Percentiles rank a stretch among this genome's conserved stretches.
phyloP scores from a whole-genome alignment of 2,797 vertebrate species.

The Lutjanus argentimaculatus region DNA sequence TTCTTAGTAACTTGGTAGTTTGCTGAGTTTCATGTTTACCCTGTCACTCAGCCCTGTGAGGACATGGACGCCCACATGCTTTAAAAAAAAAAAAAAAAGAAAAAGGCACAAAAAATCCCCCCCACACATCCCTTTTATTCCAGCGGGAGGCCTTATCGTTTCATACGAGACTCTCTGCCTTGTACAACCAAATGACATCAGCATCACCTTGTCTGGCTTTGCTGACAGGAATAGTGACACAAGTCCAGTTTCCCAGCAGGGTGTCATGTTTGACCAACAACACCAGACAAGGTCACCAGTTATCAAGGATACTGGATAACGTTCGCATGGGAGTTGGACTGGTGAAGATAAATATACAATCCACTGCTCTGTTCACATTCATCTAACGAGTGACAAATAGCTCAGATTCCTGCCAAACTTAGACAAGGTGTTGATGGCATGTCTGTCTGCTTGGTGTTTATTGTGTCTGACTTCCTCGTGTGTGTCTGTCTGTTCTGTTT shows the following conservation, averaged over 20 bases:
- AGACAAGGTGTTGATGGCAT: slow-evolving; percentile 33
- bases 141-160: slow-evolving; percentile 62
- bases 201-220: slow-evolving; percentile 60
- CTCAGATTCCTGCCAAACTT: slow-evolving; percentile 47
- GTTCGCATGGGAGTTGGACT: slow-evolving; percentile 36
- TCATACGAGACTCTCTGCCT: slow-evolving; percentile 49
- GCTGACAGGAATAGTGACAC: slow-evolving; percentile 60
- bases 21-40: slow-evolving; percentile 54
- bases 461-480: slow-evolving; percentile 49
- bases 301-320: slow-evolving; percentile 60
- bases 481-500: slow-evolving; percentile 37
- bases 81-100: slow-evolving; percentile 51
- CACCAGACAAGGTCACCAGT: slow-evolving; percentile 63
- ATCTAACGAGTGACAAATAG: slow-evolving; percentile 46
- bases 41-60: slow-evolving; percentile 38
- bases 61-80: slow-evolving; percentile 45
- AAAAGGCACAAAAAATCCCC: no score
- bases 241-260: slow-evolving; percentile 59
- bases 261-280: slow-evolving; percentile 61
- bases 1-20: slow-evolving; percentile 45
- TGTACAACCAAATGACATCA: slow-evolving; percentile 73
- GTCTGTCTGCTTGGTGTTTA: slow-evolving; percentile 46
- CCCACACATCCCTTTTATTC: slow-evolving; percentile 68
- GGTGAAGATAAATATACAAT: slow-evolving; percentile 57
- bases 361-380: slow-evolving; percentile 37